A percentile compares a stretch with the other conserved stretches of the same genome.
These are phyloP conservation scores for Lagodon rhomboides DNA, from an alignment of 2,797 vertebrate species.

Conservation along the genomic window DNA sequence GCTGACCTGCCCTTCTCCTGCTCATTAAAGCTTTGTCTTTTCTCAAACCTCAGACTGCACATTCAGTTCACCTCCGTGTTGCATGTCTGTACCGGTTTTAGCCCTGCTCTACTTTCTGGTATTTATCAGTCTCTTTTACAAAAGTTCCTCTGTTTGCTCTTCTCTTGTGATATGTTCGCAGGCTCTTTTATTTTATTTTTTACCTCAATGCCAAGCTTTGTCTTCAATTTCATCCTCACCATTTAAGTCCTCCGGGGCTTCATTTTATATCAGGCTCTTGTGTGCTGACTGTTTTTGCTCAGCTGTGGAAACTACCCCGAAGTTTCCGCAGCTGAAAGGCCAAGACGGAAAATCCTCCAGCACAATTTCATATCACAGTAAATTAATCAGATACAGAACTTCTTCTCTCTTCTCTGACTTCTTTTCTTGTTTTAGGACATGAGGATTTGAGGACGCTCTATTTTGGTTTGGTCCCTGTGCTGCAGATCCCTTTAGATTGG, in stretches of 20 bases:
- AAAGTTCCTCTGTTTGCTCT: conserved; percentile 56
- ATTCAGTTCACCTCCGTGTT: conserved; percentile 17
- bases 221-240: conserved; percentile 26
- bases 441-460: conserved; percentile 63
- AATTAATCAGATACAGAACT: conserved; percentile 17
- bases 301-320: conserved; percentile 33
- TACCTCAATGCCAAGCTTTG: conserved; percentile 35
- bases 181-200: conserved; percentile 24
- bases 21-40: conserved; percentile 23
- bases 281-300: neutral
- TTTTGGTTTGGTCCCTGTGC: conserved; percentile 66
- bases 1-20: conserved; percentile 28
- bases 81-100: conserved; percentile 31
- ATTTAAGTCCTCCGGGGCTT: conserved; percentile 21
- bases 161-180: conserved; percentile 56
- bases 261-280: conserved; percentile 32
- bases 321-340: conserved; percentile 42
- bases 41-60: neutral
- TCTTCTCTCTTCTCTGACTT: conserved; percentile 25
- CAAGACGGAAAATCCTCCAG: conserved; percentile 29
- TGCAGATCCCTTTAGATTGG: conserved; percentile 36
- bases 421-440: conserved; percentile 39
- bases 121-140: conserved; percentile 44
- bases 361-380: conserved; percentile 30
- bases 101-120: conserved; percentile 17